Base-by-base conservation (phyloP, 2,797 vertebrate species). In the Micropoecilia bifurca region DNA sequence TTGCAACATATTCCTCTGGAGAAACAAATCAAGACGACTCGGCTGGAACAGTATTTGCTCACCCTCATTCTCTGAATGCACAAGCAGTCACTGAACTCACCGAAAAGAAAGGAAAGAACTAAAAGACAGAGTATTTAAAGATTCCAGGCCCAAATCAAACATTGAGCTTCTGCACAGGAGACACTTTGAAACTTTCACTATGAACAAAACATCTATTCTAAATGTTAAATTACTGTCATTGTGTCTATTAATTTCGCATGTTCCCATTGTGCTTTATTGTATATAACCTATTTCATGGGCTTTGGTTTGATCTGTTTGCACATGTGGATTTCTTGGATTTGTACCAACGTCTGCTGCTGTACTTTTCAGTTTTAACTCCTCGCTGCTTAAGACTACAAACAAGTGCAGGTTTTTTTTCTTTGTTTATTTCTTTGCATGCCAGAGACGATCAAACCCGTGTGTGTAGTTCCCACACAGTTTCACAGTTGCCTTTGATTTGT, bases 401-500 rank as follows among this genome's bases (percentile, higher is more conserved):
- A 39, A 57, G 73, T 28, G 45, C 50, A 30, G 18, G 18, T 41
- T n/a, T 73, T 83, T 66, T 16, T 16, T 71, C 5, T 28, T 41
- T 41, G 18, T 78, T 71, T 22, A 69, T 18, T 33, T 78, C 6
- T 66, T 43, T 28, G 50, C n/a, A 59, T 28, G 73, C 78, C 36
- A 22, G 13, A 22, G 2, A 55, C 50, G 50, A 71, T 66, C 2
- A 0, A 63, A 33, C 1, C 53, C 33, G 39, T 18, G n/a, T 16
- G 68, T 36, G 59, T 20, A 47, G 1, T 41, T 33, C 45, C 33
- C 77, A 57, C 50, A 5, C 18, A 66, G 71, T 61, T 28, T 71
- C 75, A 36, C 39, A 68, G 25, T 57, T 79, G 80, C 25, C 75
- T 25, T 8, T 53, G 68, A 50, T 80, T 61, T 45, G 39, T 28